Percentiles rank a stretch among this genome's conserved stretches.
phyloP scores from a whole-genome alignment of 2,888 invertebrate genomes.

The Hydriomena furcata region DNA sequence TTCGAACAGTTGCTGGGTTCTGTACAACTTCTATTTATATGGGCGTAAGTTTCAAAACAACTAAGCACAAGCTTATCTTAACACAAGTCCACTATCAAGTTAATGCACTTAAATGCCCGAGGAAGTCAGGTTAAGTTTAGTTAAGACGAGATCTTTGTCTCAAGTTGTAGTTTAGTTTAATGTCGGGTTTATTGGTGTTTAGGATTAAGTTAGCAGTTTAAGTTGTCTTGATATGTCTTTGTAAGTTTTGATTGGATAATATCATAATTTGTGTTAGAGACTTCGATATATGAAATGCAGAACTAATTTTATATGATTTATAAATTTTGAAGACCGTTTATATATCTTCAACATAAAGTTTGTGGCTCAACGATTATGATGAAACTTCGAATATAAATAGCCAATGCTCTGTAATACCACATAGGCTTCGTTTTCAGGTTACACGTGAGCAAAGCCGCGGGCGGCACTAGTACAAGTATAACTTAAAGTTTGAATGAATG shows the following conservation, averaged over 20 bases:
- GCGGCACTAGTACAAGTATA: too few relatives aligned
- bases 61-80: conserved; percentile 35
- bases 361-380: too few relatives aligned
- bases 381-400: too few relatives aligned
- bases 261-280: conserved; percentile 1
- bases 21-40: too few relatives aligned
- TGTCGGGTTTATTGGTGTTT: conserved; percentile 35
- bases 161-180: conserved; percentile 36
- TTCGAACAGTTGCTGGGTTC: too few relatives aligned
- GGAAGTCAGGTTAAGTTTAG: conserved; percentile 39
- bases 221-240: conserved; percentile 17
- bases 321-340: too few relatives aligned
- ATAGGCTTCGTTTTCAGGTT: too few relatives aligned
- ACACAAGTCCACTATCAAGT: conserved; percentile 37
- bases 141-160: conserved; percentile 41
- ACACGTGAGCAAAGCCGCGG: too few relatives aligned
- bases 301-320: background rate
- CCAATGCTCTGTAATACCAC: too few relatives aligned
- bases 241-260: conserved; percentile 29
- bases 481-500: too few relatives aligned
- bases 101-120: conserved; percentile 33
- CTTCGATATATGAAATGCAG: too few relatives aligned
- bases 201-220: conserved; percentile 26
- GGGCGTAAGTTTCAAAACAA: conserved; percentile 21
- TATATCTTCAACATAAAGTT: too few relatives aligned